Evolutionary conservation across 2,888 invertebrate species (phyloP).

Genomic region (Drosophila barbarae): DNA sequence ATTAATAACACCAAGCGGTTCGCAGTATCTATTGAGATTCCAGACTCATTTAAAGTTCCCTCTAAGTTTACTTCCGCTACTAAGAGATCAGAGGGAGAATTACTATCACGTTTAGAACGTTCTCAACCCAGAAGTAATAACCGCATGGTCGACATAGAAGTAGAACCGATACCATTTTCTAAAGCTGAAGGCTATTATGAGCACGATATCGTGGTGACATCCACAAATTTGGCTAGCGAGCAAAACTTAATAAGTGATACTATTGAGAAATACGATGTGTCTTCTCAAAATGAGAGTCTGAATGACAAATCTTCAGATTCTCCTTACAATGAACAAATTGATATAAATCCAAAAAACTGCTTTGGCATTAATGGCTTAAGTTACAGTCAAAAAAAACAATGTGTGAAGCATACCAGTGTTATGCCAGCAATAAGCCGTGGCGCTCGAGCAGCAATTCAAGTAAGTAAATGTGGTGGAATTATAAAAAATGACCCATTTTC

Average conservation of each 20-base stretch:
- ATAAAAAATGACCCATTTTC: no score
- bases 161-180: conserved; percentile 43
- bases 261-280: conserved; percentile 47
- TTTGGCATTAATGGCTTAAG: conserved; percentile 77
- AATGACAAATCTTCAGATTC: conserved; percentile 63
- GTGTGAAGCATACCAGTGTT: conserved; percentile 78
- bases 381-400: conserved; percentile 78
- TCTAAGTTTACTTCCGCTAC: conserved; percentile 7
- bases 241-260: conserved; percentile 73
- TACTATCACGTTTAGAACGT: conserved; percentile 71
- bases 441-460: conserved; percentile 79
- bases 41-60: conserved; percentile 74
- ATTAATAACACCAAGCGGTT: conserved; percentile 77
- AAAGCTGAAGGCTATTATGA: conserved; percentile 58
- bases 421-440: conserved; percentile 80
- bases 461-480: conserved; percentile 47
- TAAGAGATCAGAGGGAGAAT: conserved; percentile 50
- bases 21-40: conserved; percentile 78
- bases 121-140: conserved; percentile 75
- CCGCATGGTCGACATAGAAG: neutral
- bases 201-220: conserved; percentile 67
- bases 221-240: conserved; percentile 59
- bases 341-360: conserved; percentile 79
- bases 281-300: conserved; percentile 22
- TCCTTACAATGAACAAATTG: conserved; percentile 76